phyloP scores from a whole-genome alignment of 2,888 invertebrate species.

The Camponotus fellah region DNA sequence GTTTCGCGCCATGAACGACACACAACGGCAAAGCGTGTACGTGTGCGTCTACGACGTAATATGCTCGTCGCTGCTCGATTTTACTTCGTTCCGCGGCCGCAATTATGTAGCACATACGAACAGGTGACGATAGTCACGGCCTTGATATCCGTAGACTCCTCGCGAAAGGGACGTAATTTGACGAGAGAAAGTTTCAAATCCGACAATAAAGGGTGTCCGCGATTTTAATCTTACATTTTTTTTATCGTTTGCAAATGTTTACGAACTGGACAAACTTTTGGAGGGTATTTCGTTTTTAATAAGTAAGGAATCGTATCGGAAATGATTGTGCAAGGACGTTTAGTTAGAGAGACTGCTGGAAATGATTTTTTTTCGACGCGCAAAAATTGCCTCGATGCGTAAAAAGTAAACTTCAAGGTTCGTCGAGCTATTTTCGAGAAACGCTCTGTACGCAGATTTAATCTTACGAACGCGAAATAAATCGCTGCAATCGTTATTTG shows the following conservation, averaged over 20 bases:
- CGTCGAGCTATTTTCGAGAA: too few relatives aligned
- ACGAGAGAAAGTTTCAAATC: neutral
- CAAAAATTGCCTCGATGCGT: too few relatives aligned
- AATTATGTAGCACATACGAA: constrained; percentile 41
- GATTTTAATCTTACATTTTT: neutral
- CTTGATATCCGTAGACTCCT: constrained; percentile 33
- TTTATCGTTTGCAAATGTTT: too few relatives aligned
- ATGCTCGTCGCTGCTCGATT: constrained; percentile 19
- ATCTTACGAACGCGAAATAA: neutral
- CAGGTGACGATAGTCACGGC: constrained; percentile 49
- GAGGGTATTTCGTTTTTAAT: too few relatives aligned
- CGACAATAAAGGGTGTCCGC: neutral
- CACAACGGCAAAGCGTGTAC: neutral
- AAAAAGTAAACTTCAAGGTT: too few relatives aligned
- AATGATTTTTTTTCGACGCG: too few relatives aligned
- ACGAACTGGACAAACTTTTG: too few relatives aligned
- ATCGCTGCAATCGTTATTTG: neutral
- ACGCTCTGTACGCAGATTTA: too few relatives aligned
- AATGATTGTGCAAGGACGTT: too few relatives aligned
- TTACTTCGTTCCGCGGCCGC: constrained; percentile 35
- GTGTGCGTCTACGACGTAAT: neutral
- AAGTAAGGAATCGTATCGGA: too few relatives aligned
- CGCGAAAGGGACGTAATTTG: neutral
- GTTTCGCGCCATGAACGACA: constrained; percentile 24
- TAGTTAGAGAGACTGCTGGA: too few relatives aligned